phyloP scores from a whole-genome alignment of 2,797 vertebrate species.

The Apodemus agrarius region DNA sequence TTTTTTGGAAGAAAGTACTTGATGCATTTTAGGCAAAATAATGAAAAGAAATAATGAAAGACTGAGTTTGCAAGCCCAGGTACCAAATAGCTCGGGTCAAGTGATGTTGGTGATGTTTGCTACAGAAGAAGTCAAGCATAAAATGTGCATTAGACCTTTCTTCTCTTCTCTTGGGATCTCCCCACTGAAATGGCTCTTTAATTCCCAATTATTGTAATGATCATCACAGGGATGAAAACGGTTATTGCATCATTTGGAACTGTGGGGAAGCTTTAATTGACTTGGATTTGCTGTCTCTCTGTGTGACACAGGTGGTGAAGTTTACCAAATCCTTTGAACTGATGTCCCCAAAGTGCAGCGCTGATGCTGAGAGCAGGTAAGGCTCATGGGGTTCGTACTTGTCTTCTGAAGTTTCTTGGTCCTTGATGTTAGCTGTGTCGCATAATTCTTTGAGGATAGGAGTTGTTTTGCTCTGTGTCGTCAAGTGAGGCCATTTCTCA shows the following conservation, averaged over 20 bases:
- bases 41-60: not conserved
- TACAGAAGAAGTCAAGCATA: conserved; percentile 21
- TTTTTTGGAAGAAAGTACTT: conserved; percentile 12
- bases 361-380: conserved; percentile 97
- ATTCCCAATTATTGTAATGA: conserved; percentile 37
- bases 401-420: not conserved
- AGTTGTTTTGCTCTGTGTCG: conserved; percentile 1
- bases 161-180: not conserved
- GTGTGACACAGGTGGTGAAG: conserved; percentile 97
- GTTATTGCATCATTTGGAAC: conserved; percentile 59
- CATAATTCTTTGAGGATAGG: not conserved
- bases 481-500: conserved; percentile 8
- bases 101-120: not conserved
- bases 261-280: conserved; percentile 62
- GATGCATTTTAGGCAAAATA: not conserved
- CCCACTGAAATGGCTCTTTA: conserved; percentile 54
- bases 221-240: conserved; percentile 29
- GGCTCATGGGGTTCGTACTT: conserved; percentile 18
- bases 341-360: conserved; percentile 97
- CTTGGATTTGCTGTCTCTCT: conserved; percentile 59
- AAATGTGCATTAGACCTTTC: conserved; percentile 17
- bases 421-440: not conserved
- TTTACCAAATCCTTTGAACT: conserved; percentile 99
- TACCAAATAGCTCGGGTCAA: not conserved
- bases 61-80: not conserved